These are phyloP conservation scores for Leontocebus nigricollis DNA, from an alignment of 2,797 vertebrate genomes.

Conservation along the genomic window DNA sequence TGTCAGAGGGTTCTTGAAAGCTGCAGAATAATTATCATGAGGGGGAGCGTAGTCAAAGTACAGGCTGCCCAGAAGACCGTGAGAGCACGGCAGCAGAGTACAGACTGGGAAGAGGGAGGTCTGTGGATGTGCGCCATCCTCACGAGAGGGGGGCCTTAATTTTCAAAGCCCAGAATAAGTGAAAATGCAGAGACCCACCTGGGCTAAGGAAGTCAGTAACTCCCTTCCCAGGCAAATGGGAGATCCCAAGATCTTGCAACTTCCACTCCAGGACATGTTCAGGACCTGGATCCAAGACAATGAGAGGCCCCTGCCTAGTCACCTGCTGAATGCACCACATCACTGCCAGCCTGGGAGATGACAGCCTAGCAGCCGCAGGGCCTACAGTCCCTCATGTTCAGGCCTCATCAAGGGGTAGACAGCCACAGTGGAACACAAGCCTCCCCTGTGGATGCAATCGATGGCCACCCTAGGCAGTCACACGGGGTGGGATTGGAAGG, in stretches of 20 bases:
- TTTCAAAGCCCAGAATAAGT: neutral
- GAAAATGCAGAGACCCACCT: neutral
- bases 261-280: rapidly evolving
- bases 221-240: neutral
- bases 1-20: neutral
- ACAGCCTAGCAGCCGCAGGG: no score
- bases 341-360: rapidly evolving
- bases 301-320: rapidly evolving
- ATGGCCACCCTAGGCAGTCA: neutral
- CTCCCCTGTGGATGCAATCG: neutral
- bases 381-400: neutral
- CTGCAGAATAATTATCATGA: neutral
- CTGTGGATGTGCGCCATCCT: neutral
- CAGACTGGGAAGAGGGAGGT: neutral
- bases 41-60: neutral
- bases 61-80: neutral
- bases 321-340: rapidly evolving
- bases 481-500: no score
- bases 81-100: neutral
- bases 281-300: neutral
- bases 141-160: neutral
- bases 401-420: neutral
- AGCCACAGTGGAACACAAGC: neutral
- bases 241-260: no score
- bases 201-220: neutral